These are phyloP conservation scores for Scarus forsteni DNA, from an alignment of 2,797 vertebrate species.

Conservation along the genomic window DNA sequence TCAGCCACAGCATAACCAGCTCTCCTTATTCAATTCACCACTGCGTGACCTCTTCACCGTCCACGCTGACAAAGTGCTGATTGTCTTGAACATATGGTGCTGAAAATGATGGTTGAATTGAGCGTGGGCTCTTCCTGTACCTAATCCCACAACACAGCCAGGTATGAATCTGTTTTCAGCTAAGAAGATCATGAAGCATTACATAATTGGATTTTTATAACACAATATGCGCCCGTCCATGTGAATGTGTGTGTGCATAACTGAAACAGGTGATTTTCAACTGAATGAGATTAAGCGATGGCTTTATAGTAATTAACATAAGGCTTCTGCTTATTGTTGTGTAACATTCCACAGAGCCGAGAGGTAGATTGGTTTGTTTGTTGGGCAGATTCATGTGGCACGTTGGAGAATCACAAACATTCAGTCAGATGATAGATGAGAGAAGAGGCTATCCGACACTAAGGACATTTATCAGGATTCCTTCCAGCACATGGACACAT, in stretches of 20 bases:
- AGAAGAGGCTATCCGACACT: conserved; percentile 1
- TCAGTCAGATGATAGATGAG: conserved; percentile 20
- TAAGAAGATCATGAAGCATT: conserved; percentile 64
- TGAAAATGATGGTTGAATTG: conserved; percentile 12
- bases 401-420: conserved; percentile 3
- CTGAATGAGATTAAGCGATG: conserved; percentile 11
- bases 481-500: not conserved
- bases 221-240: conserved; percentile 14
- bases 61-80: conserved; percentile 16
- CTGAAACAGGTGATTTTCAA: conserved; percentile 23
- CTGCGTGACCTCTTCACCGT: not conserved
- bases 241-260: conserved; percentile 11
- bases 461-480: not conserved
- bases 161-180: conserved; percentile 42
- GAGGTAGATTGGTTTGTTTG: conserved; percentile 30
- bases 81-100: conserved; percentile 28
- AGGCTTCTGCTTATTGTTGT: conserved; percentile 44
- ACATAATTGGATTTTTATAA: conserved; percentile 66
- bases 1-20: not conserved
- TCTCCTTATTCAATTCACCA: not conserved
- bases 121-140: conserved; percentile 6
- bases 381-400: conserved; percentile 7
- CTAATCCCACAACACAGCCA: conserved; percentile 52
- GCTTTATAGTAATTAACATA: not conserved
- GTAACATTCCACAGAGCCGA: conserved; percentile 38